Conservation (phyloP, 2,797 vertebrate species). For the Pseudotriccus pelzelni region DNA sequence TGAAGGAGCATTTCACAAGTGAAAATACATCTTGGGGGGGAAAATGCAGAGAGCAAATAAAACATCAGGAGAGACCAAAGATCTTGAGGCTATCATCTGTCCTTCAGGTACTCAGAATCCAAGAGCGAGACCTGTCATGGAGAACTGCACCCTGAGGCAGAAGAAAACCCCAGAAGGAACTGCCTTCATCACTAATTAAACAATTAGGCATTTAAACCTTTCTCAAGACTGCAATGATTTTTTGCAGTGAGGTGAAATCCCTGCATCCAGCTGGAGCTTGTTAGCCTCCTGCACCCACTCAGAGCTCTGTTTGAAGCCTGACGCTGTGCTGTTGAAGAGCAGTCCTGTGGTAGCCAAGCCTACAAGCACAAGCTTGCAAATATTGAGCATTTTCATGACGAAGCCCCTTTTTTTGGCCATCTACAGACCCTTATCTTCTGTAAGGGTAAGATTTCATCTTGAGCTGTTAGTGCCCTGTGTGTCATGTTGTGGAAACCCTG, state of each 20-base stretch:
- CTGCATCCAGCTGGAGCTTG: not conserved
- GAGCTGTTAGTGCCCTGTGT: not conserved
- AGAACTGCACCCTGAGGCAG: conserved; percentile 5
- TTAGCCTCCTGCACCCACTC: not conserved
- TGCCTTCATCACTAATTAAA: conserved; percentile 33
- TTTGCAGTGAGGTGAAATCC: not conserved
- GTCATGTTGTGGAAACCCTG: not conserved
- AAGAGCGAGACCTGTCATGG: not conserved
- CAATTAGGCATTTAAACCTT: not conserved
- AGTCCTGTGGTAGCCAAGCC: not conserved
- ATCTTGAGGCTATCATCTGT: not conserved
- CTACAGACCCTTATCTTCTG: not conserved
- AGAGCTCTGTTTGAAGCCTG: not conserved
- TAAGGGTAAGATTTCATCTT: not conserved
- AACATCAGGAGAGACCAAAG: not conserved
- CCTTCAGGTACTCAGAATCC: not conserved
- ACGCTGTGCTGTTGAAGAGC: not conserved
- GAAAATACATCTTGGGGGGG: not conserved
- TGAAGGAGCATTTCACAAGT: not conserved
- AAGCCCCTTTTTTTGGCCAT: not conserved
- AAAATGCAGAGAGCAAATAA: not conserved
- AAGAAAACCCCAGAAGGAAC: conserved; percentile 5
- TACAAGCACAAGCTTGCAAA: not conserved
- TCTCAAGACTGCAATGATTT: not conserved
- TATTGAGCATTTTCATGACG: not conserved